These are phyloP conservation scores for Pentamera pediparva DNA, from an alignment of 53 echinoderm and acorn worm species.

Conservation along the genomic window DNA sequence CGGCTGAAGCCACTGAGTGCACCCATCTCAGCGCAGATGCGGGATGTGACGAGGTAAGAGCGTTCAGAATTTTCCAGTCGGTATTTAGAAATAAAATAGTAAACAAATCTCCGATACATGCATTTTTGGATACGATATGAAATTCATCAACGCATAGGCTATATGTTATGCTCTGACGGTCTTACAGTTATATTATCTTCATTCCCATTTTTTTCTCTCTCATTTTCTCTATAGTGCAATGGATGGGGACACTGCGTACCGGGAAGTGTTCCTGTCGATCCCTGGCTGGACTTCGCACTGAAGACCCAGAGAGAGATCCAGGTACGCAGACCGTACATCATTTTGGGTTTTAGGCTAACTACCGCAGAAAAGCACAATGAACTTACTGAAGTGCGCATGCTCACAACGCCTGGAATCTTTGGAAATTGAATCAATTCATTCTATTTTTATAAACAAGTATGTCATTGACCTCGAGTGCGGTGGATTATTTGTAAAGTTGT, in stretches of 20 bases:
- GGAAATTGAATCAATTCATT: too few relatives aligned
- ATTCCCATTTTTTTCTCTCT: not conserved
- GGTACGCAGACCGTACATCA: conserved; percentile 36
- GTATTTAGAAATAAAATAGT: not conserved
- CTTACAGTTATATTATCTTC: not conserved
- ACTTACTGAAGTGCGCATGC: too few relatives aligned
- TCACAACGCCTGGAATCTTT: too few relatives aligned
- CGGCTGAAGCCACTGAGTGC: not conserved
- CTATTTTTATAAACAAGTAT: too few relatives aligned
- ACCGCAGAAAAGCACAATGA: not conserved
- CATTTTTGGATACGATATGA: too few relatives aligned
- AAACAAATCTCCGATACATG: too few relatives aligned
- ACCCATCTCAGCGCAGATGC: conserved; percentile 16
- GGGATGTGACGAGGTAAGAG: conserved; percentile 8
- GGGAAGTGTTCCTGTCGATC: conserved; percentile 56
- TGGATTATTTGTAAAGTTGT: too few relatives aligned
- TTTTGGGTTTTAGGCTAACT: not conserved
- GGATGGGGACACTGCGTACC: conserved; percentile 59
- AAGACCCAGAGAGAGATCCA: conserved; percentile 86
- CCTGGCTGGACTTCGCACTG: conserved; percentile 63
- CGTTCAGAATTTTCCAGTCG: not conserved
- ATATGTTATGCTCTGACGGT: not conserved
- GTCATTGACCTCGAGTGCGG: too few relatives aligned
- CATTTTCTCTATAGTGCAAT: conserved; percentile 34
- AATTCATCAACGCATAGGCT: not conserved